Base-by-base conservation (phyloP, 2,888 invertebrate genomes). In the Pammene fasciana region DNA sequence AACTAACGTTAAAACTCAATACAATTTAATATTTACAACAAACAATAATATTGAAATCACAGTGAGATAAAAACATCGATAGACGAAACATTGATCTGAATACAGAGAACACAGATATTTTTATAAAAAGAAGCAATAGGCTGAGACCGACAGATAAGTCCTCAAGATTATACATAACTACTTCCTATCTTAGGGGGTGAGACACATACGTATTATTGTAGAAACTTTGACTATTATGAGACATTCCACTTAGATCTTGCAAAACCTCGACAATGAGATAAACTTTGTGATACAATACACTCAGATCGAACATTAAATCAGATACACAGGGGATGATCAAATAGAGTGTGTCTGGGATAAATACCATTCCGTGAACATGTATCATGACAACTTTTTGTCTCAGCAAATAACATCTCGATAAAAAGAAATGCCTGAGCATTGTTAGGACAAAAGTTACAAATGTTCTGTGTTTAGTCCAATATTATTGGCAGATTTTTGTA, bases 41-140 rank as follows among this genome's bases (percentile, higher is more conserved):
- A 90, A 89, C 85, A 87, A 88, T 86, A 84, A 79, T 78, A 78
- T 77, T 82, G 78, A 85, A 88, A 89, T 90, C 88, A 90, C 89
- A 90, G 88, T 85, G 83, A 89, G 84, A 87, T 83, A 84, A 80
- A 84, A 82, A 89, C 83, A 85, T 85, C 79, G 81, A 86, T 82
- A 84, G 75, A 82, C 77, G 75, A 78, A 75, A 85, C 79, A 81
- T 79, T 80, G 80, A 83, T 80, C 82, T 78, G 73, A 76, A 74
- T 78, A 78, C 73, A 78, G 76, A 75, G 74, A 80, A 80, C 78
- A 78, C 75, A 65, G 70, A 73, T 16, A 57, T 62, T 48, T 68
- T 62, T 18, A 55, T 57, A 57, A 59, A 59, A 68, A 68, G 62
- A 52, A 52, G 66, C 59, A 67, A 52, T 50, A 60, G 59, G 59